Conservation (phyloP, 2,113 vertebrate genomes). For the Irena cyanogastra region DNA sequence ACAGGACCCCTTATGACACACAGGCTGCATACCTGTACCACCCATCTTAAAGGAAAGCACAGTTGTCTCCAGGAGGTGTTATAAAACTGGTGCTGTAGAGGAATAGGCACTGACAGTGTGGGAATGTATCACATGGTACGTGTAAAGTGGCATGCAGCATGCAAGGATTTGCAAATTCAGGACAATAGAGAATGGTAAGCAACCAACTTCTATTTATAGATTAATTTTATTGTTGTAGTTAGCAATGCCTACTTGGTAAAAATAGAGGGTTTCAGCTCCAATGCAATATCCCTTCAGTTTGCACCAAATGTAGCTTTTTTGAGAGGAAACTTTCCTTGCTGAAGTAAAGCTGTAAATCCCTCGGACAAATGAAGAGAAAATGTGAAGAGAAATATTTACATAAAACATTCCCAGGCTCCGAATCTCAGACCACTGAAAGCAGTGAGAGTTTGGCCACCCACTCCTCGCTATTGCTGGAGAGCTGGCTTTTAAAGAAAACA, state of each 20-base stretch:
- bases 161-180: constrained; percentile 9
- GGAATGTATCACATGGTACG: background rate
- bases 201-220: background rate
- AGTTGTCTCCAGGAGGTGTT: background rate
- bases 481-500: constrained; percentile 5
- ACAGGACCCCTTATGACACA: background rate
- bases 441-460: constrained; percentile 32
- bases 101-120: background rate
- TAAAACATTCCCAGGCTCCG: constrained; percentile 15
- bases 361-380: constrained; percentile 46
- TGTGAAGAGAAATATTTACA: constrained; percentile 52
- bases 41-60: background rate
- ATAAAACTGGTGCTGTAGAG: background rate
- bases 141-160: background rate
- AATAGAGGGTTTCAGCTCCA: background rate
- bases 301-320: background rate
- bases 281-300: background rate
- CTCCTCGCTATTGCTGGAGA: background rate
- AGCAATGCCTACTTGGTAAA: background rate
- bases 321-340: background rate
- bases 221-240: background rate
- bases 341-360: constrained; percentile 34
- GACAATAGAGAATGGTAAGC: background rate
- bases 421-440: constrained; percentile 32
- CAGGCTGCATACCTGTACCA: background rate